Base-by-base conservation (phyloP, 2,113 vertebrate species). In the Taxidea taxus region DNA sequence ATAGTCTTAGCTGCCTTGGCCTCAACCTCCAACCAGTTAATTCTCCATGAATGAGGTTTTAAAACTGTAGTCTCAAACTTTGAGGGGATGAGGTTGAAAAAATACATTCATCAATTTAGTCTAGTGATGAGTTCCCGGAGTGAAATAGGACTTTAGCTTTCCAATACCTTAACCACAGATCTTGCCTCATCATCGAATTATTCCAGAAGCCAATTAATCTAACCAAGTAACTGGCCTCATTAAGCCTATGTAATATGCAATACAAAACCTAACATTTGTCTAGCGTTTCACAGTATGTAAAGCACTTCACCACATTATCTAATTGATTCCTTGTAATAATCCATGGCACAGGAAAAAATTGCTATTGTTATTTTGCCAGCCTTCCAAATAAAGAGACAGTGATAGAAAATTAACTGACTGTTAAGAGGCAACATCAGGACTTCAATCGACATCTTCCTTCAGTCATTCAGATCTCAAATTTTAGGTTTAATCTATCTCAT, bases 391-490 rank as follows among this genome's bases (percentile, higher is more conserved):
- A 39, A 80, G 8, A 75, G 16, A 62, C 20, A 90, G 84, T 3
- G 18, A 89, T 62, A 81, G 23, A 96, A 75, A 92, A 74, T 96
- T 47, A 89, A 77, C 6, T 44, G 51, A 54, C 4, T 84, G 87
- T 60, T n/a, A 74, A 93, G 51, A 92, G 20, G 23, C 54, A 88
- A 94, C 95, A 58, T 80, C 72, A 90, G 31, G 49, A 60, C n/a
- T 93, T 70, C 49, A 85, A 94, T 90, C 44, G 64, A 75, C 31
- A 47, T 75, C 80, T 97, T 89, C 31, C 58, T 95, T 95, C 60
- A 56, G 64, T 90, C 58, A 44, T 88, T 91, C 62, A 75, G 62
- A 95, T 93, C 84, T 94, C 51, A 77, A 70, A 82, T 62, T 25
- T 77, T 51, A 51, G 1, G 9, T 56, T 91, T 93, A 96, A 90